Evolutionary conservation across 2,888 invertebrate species (phyloP).

Genomic region (Aporophyla lueneburgensis): DNA sequence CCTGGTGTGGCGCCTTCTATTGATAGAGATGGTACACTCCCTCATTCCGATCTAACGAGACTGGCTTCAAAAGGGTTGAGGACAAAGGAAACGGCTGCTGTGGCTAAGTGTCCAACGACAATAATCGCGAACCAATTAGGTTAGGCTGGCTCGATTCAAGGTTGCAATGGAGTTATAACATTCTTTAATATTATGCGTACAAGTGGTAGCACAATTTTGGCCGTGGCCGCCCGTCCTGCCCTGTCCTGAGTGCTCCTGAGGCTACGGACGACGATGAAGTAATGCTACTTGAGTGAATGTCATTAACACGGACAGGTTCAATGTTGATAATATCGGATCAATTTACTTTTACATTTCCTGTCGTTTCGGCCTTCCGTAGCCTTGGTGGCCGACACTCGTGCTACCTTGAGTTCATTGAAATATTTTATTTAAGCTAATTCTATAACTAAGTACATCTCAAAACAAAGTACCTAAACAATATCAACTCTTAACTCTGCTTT

Average conservation of each 20-base stretch:
- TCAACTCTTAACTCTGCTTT: background rate
- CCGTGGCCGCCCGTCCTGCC: background rate
- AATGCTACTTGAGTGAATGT: slow-evolving; percentile 6
- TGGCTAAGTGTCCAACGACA: background rate
- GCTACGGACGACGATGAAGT: background rate
- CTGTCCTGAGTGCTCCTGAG: background rate
- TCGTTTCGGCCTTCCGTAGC: slow-evolving; percentile 6
- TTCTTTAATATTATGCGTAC: background rate
- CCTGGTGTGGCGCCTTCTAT: background rate
- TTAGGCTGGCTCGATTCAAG: background rate
- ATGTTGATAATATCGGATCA: background rate
- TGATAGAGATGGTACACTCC: no score
- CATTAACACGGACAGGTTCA: slow-evolving; percentile 14
- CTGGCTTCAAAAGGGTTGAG: background rate
- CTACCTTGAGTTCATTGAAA: slow-evolving; percentile 8
- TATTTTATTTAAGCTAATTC: background rate
- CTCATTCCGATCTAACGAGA: background rate
- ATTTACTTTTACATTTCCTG: slow-evolving; percentile 48
- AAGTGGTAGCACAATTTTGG: background rate
- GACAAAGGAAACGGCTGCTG: no score
- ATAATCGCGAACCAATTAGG: no score
- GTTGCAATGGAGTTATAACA: background rate
- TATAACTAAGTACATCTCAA: no score
- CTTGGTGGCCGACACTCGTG: background rate
- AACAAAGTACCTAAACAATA: no score